phyloP scores from a whole-genome alignment of 2,113 vertebrate genomes.

The Arvicanthis niloticus region DNA sequence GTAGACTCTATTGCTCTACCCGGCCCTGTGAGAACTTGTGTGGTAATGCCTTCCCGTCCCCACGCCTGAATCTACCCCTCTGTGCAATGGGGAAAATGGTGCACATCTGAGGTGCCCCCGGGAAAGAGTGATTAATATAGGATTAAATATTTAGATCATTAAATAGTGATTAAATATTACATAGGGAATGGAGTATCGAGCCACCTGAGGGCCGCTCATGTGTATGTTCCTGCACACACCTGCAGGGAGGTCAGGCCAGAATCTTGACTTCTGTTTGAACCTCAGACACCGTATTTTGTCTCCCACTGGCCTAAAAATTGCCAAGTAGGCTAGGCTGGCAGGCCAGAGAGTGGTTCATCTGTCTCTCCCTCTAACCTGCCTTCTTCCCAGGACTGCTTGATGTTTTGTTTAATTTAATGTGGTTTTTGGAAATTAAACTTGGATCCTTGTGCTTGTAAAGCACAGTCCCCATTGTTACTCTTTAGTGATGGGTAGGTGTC shows the following conservation, averaged over 20 bases:
- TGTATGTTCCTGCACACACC: too few species aligned
- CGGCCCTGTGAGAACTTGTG: neutral
- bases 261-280: neutral
- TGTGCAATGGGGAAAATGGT: too few species aligned
- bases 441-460: neutral
- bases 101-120: neutral
- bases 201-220: neutral
- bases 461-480: too few species aligned
- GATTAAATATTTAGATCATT: neutral
- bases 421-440: neutral
- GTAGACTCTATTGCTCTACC: neutral
- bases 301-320: neutral
- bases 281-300: neutral
- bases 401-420: neutral
- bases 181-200: neutral
- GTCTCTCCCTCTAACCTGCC: neutral
- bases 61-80: neutral
- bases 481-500: neutral
- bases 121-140: neutral
- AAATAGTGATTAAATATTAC: neutral
- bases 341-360: neutral
- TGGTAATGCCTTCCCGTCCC: neutral
- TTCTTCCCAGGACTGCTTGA: neutral
- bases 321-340: neutral
- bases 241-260: neutral